A percentile compares a stretch with the other conserved stretches of the same genome.
Conservation (phyloP, 1,140 invertebrate species). For the Heliconius eleuchia region DNA sequence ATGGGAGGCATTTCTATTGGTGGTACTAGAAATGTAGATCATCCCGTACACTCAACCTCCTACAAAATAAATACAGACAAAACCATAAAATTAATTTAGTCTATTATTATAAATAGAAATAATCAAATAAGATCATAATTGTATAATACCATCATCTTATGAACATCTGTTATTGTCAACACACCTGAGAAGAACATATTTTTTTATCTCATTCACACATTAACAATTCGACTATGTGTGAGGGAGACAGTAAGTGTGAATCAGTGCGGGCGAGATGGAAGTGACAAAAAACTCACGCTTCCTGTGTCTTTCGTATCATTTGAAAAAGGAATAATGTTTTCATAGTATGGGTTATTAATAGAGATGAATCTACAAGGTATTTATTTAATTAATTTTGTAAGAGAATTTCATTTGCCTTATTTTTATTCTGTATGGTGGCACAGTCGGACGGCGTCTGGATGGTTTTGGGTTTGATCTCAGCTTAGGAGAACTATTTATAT, state of each 20-base stretch:
- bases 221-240: slow-evolving; percentile 24
- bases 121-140: slow-evolving; percentile 80
- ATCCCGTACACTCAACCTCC: neutral
- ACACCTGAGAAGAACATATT: slow-evolving; percentile 66
- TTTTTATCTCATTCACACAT: slow-evolving; percentile 49
- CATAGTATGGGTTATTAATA: slow-evolving; percentile 48
- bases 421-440: too few relatives aligned
- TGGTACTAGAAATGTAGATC: neutral
- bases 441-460: too few relatives aligned
- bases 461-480: too few relatives aligned
- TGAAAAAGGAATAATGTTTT: slow-evolving; percentile 77
- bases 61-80: neutral
- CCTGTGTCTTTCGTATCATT: slow-evolving; percentile 81
- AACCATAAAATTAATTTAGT: neutral
- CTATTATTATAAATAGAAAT: slow-evolving; percentile 54
- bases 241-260: slow-evolving; percentile 53
- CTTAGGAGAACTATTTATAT: too few relatives aligned
- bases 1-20: too few relatives aligned
- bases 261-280: slow-evolving; percentile 70
- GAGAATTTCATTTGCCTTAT: neutral
- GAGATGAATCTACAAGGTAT: slow-evolving; percentile 36
- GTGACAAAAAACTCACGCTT: slow-evolving; percentile 80
- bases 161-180: slow-evolving; percentile 80
- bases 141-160: slow-evolving; percentile 74
- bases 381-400: neutral